A percentile compares a stretch with the other conserved stretches of the same genome.
Conservation (phyloP, 1,140 invertebrate species). For the Brachionus koreanus region DNA sequence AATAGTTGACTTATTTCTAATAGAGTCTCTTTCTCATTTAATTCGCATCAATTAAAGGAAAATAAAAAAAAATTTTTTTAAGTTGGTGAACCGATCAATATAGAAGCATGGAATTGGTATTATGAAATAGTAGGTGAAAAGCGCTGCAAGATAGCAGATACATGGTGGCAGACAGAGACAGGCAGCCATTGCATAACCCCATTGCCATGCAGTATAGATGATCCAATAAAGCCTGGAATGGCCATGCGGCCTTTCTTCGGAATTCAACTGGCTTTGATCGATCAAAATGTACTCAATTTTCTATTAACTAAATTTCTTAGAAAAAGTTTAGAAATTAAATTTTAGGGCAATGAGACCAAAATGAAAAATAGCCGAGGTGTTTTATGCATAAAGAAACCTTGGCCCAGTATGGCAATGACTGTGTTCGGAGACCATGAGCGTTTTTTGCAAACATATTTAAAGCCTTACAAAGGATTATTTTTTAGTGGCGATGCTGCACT, state of each 20-base stretch:
- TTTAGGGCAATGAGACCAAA: slow-evolving; percentile 48
- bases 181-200: slow-evolving; percentile 61
- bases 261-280: slow-evolving; percentile 58
- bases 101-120: slow-evolving; percentile 97
- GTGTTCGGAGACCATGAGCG: slow-evolving; percentile 60
- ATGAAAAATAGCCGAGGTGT: slow-evolving; percentile 47
- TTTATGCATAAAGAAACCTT: slow-evolving; percentile 57
- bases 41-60: too few relatives aligned
- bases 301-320: too few relatives aligned
- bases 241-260: slow-evolving; percentile 63
- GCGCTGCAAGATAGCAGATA: slow-evolving; percentile 75
- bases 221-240: slow-evolving; percentile 58
- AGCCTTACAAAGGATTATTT: slow-evolving; percentile 56
- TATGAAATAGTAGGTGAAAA: slow-evolving; percentile 75
- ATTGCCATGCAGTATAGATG: slow-evolving; percentile 56
- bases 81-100: slow-evolving; percentile 94
- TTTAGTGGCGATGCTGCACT: slow-evolving; percentile 61
- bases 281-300: slow-evolving; percentile 46
- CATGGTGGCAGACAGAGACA: slow-evolving; percentile 82
- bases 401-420: slow-evolving; percentile 61
- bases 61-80: not conserved
- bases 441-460: slow-evolving; percentile 60
- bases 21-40: too few relatives aligned
- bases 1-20: too few relatives aligned
- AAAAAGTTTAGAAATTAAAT: slow-evolving; percentile 45